Base-by-base conservation (phyloP, 2,797 vertebrate species). In the Helostoma temminkii region DNA sequence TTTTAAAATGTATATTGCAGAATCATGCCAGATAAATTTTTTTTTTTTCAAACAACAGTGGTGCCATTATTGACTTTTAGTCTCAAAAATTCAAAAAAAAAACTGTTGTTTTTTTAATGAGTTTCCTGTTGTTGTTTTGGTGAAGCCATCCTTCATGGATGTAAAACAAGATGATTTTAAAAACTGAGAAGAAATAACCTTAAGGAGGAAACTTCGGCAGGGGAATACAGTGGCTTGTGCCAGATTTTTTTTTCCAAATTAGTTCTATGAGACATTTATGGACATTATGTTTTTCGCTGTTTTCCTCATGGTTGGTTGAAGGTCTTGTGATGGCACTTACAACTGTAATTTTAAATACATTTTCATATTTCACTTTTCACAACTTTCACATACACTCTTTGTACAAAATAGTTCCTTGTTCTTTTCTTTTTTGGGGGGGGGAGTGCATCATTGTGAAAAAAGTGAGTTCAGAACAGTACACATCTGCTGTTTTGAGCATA, bases 21-120 rank as follows among this genome's bases (percentile, higher is more conserved):
- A 96, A 94, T 96, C 95, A 96, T 96, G 95, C 81, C 95, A 96
- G 95, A 96, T 96, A n/a, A n/a, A n/a, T 96, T 95, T 95, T 93
- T 14, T 65, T 80, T 56, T 84, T 82, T 85, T 77, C 39, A 49
- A 78, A 80, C 92, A 95, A 95, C 94, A 96, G 89, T 91, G 94
- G 83, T 90, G 82, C 85, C 91, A 93, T 90, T 88, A 82, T 77
- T 95, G 96, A 95, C 94, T 95, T 94, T 95, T 94, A 95, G 93
- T 96, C 93, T 93, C 93, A 93, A 93, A 94, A 93, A 94, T 88
- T 86, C 93, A 94, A 42, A 42, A 42, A 94, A 42, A 42, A 42
- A 42, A 42, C 18, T 93, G 95, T 94, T 93, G 94, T 90, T 47
- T 93, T 95, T 94, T 90, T 91, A 95, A 95, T 95, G 90, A 95